Percentiles rank a stretch among this genome's conserved stretches.
Conservation (phyloP, 2,797 vertebrate species). For the Acanthornis magna region DNA sequence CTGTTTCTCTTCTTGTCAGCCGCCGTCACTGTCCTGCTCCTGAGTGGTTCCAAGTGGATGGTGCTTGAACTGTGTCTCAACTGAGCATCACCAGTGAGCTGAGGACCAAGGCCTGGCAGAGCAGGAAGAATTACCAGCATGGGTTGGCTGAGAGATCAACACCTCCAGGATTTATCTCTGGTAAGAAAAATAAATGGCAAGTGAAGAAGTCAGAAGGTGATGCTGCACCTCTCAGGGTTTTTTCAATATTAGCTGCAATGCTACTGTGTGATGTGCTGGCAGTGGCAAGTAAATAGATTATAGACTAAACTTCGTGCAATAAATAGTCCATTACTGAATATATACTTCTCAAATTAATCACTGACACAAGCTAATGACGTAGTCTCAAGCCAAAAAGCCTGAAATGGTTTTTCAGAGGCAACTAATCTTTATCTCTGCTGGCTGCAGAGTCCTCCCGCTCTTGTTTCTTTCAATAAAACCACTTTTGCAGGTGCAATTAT, state of each 20-base stretch:
- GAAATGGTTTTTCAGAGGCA: neutral
- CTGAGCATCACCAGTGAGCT: neutral
- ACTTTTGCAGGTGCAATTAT: conserved; percentile 32
- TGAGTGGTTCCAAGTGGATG: neutral
- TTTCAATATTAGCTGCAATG: neutral
- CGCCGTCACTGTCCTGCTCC: rapidly evolving
- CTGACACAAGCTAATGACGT: neutral
- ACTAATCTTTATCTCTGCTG: neutral
- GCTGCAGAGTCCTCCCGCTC: neutral
- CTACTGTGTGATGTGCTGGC: neutral
- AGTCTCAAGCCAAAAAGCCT: neutral
- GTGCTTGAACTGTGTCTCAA: neutral
- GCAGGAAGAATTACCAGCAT: neutral
- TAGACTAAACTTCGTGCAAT: neutral
- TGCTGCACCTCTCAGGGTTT: neutral
- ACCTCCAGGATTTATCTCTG: neutral
- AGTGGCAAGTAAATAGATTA: neutral
- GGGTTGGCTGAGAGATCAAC: neutral
- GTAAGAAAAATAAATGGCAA: neutral
- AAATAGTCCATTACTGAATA: neutral
- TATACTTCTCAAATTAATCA: neutral
- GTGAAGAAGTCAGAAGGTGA: neutral
- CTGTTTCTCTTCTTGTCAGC: neutral
- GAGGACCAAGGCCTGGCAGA: neutral
- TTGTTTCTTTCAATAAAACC: conserved; percentile 10